phyloP scores from a whole-genome alignment of 2,888 invertebrate species.

The Ceraclea dissimilis region DNA sequence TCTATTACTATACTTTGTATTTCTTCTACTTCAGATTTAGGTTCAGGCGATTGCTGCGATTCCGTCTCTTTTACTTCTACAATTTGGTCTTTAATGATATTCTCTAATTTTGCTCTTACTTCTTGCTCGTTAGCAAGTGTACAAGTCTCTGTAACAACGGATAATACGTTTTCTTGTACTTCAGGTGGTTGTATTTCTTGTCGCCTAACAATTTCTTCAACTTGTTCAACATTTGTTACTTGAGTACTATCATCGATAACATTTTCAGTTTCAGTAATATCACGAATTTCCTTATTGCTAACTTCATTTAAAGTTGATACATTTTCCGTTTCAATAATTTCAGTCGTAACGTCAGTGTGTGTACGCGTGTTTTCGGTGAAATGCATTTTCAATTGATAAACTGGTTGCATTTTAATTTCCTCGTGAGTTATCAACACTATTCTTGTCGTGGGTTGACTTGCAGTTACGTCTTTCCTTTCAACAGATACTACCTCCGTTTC shows the following conservation, averaged over 20 bases:
- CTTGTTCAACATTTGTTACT: too few species aligned
- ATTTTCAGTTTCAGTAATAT: neutral
- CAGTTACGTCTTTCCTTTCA: neutral
- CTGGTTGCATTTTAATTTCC: slow-evolving; percentile 59
- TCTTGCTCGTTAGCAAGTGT: neutral
- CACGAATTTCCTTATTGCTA: neutral
- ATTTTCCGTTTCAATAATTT: too few species aligned
- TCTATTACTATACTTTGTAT: neutral
- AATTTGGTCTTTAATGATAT: too few species aligned
- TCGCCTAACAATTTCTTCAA: too few species aligned
- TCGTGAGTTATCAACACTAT: slow-evolving; percentile 66
- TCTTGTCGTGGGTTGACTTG: slow-evolving; percentile 34
- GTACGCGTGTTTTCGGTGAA: slow-evolving; percentile 29
- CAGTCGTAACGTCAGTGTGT: neutral
- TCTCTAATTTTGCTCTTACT: neutral
- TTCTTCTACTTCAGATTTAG: neutral
- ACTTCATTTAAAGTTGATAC: neutral
- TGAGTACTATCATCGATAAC: neutral
- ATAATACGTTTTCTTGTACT: too few species aligned
- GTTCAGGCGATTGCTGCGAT: neutral
- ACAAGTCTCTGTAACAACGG: neutral
- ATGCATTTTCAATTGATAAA: slow-evolving; percentile 58
- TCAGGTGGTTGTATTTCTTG: too few species aligned
- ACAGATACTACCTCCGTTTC: too few species aligned
- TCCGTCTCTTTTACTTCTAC: neutral